Evolutionary conservation across 2,888 invertebrate genomes (phyloP), one percentile per base, ranked within the genome.

Genomic region (Danaus chrysippus): DNA sequence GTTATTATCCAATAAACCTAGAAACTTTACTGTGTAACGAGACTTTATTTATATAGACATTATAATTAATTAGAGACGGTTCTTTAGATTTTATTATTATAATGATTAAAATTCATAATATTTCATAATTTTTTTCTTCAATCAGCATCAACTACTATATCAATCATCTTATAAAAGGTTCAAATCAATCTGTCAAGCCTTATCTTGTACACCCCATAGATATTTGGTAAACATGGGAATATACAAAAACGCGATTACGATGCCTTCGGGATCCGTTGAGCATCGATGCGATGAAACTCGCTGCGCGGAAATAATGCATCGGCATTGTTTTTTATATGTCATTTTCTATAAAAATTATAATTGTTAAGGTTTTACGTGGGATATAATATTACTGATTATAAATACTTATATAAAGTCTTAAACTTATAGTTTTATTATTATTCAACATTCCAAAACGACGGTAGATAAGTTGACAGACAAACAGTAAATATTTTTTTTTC

Each of bases 181-280:
- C 15, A 8, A 17, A 17, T 49, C 49, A 49, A 49, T 49, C 49
- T 49, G 49, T 49, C 49, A 17, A 49, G 11, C 49, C 49, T 49
- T 49, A 49, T 44, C 55, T 19, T 43, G 54, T 42, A 42, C 10
- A 56, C 44, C 43, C 42, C 46, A 54, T 42, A 19, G 15, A 54
- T 63, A 60, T 66, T 65, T 66, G 10, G 63, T 66, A 66, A 66
- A 66, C 66, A 62, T 54, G 64, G 53, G 54, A 59, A 73, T 72
- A 77, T 78, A 77, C 67, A 80, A 81, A 81, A 83, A 81, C 80
- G 79, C 71, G 72, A 78, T 82, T 82, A 80, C 82, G 81, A 84
- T 77, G 76, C 75, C 76, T 72, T 71, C 72, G 73, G 75, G 71
- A 74, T 74, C 59, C 61, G 62, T 58, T 57, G 63, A 61, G 62